Evolutionary conservation across 2,113 vertebrate genomes (phyloP), one percentile per base, ranked within the genome.

Genomic region (Chaetops frenatus): DNA sequence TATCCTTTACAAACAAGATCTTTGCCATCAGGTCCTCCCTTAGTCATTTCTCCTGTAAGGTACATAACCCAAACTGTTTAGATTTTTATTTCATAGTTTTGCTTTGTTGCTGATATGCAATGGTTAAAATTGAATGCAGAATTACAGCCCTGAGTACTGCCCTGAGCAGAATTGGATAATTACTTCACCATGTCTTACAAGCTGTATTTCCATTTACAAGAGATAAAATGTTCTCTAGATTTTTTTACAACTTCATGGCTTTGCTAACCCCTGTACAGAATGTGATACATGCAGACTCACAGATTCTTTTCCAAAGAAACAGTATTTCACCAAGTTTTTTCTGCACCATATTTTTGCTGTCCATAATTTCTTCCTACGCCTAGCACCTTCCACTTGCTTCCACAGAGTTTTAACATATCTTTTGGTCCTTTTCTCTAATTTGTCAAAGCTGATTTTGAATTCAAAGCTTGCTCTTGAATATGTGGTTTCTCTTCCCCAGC

Each of bases 291-390:
- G 50, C 82, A 94, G 82, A 64, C 65, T 93, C 84, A 91, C 83
- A 92, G 93, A 95, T 73, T 90, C 45, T 92, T 85, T 82, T 73
- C 54, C 33, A 73, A 85, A 91, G 45, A 90, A 93, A 80, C 90
- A 76, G 48, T 69, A 80, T 86, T 86, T 92, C 81, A 86, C 24
- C 40, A 88, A 27, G 7, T 72, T 85, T 91, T 93, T 89, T 84
- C 56, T 35, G 67, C 45, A 93, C 50, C 85, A 90, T 94, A 90
- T 94, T 95, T 94, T 96, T 90, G 33, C 90, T 91, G 85, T 95
- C 87, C 76, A 50, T 94, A 95, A 95, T 91, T 71, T 66, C 74
- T 80, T 91, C 94, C 74, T 61, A 94, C 18, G 62, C 92, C 62
- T 91, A 69, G 62, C 70, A 95, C 85, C 70, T 92, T 92, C 58